Base-by-base conservation (phyloP, 2,888 invertebrate genomes). In the Sarcophaga caerulescens region DNA sequence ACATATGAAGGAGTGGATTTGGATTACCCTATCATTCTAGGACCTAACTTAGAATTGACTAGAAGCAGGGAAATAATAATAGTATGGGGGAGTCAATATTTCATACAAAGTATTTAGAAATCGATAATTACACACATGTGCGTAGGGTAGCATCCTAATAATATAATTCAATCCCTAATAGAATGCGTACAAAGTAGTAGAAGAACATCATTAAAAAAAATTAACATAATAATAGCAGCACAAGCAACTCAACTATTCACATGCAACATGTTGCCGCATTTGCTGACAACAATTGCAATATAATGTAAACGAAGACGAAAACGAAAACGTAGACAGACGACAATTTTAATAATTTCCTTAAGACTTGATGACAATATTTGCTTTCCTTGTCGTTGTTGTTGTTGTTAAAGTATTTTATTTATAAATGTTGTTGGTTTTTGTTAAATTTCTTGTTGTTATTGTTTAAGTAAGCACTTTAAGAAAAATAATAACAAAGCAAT, bases 291-390 rank as follows among this genome's bases (percentile, higher is more conserved):
- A 83, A 75, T 81, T 84, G 68, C 84, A 76, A 70, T 78, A 76
- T 70, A 62, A 65, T 17, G 80, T 74, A 68, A 74, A 75, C 70
- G 60, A 57, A 35, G n/a, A 35, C 25, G 19, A 44, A 19, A 21
- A 59, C 25, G 62, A 62, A n/a, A 63, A 47, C 76, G 35, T 35
- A 35, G 35, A 35, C 17, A 44, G 59, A 73, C 81, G 66, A 81
- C 81, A 85, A 74, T 83, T 85, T 81, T 87, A 80, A 85, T 83
- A 87, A 85, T 87, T 85, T 85, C 86, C 85, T 80, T 87, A 60
- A 81, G 47, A 23, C 57, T 2, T 73, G 60, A 77, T 82, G 82
- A 82, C 82, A 82, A 82, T 77, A 47, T 77, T 73, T 35, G 8
- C 8, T 35, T 35, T 35, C 35, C 10, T 71, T 78, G 59, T 78